Percentiles rank a stretch among this genome's conserved stretches.
phyloP scores from a whole-genome alignment of 2,113 vertebrate species.

The Carassius gibelio region DNA sequence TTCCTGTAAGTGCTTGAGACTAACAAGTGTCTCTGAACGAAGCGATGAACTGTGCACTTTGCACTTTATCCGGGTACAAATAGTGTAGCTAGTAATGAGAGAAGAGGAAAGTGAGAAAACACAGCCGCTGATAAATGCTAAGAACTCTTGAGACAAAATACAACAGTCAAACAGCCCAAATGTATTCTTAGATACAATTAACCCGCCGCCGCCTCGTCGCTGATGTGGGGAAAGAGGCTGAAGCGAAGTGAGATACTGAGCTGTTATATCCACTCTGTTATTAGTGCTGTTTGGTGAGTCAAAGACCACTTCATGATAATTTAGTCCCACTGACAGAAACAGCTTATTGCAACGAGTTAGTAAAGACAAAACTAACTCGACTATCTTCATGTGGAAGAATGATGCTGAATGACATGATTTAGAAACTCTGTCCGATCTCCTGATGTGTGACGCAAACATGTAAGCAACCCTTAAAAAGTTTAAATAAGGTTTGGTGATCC shows the following conservation, averaged over 20 bases:
- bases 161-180: conserved; percentile 60
- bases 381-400: not conserved
- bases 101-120: conserved; percentile 34
- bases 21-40: conserved; percentile 5
- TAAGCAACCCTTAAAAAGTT: not conserved
- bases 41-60: conserved; percentile 5
- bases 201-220: conserved; percentile 64
- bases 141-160: conserved; percentile 44
- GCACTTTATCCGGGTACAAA: not conserved
- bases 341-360: not conserved
- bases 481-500: not conserved
- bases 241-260: not conserved
- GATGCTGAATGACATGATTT: not conserved
- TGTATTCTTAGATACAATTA: conserved; percentile 77
- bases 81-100: conserved; percentile 10
- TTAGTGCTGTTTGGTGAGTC: conserved; percentile 14
- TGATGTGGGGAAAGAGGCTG: conserved; percentile 22
- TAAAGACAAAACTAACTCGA: not conserved
- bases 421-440: not conserved
- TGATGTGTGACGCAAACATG: not conserved
- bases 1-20: not conserved
- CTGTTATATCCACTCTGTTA: not conserved
- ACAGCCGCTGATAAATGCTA: not conserved
- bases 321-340: conserved; percentile 1
- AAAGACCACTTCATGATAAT: not conserved